Conservation (phyloP, 2,888 invertebrate genomes). For the Dione juno region DNA sequence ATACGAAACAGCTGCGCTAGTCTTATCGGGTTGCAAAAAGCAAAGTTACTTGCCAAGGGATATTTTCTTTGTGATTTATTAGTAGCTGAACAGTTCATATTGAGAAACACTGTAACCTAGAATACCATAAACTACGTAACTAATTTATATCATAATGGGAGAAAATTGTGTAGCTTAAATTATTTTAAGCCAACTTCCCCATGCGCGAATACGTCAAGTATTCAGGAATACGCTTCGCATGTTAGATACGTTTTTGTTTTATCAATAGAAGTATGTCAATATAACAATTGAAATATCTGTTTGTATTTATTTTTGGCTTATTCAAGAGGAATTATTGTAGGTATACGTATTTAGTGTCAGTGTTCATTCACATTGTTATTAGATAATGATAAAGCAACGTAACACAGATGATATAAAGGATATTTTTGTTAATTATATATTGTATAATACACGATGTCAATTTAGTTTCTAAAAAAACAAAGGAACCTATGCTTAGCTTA, state of each 20-base stretch:
- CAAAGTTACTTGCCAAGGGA: slow-evolving; percentile 36
- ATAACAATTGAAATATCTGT: neutral
- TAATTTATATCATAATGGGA: neutral
- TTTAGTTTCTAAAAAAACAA: too few relatives aligned
- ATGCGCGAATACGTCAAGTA: neutral
- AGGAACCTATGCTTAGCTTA: too few relatives aligned
- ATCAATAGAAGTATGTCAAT: neutral
- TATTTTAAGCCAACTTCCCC: neutral
- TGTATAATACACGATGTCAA: too few relatives aligned
- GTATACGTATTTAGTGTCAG: too few relatives aligned
- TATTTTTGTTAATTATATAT: too few relatives aligned
- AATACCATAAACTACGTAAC: too few relatives aligned
- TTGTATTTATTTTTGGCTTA: neutral
- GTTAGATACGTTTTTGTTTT: neutral
- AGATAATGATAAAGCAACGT: too few relatives aligned
- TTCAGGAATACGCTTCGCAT: neutral
- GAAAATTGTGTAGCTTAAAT: neutral
- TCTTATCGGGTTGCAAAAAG: slow-evolving; percentile 40
- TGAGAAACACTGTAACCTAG: slow-evolving; percentile 4
- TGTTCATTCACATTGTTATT: too few relatives aligned
- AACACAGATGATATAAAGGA: too few relatives aligned
- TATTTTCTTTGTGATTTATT: slow-evolving; percentile 41
- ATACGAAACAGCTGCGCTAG: slow-evolving; percentile 37
- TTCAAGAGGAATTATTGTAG: neutral
- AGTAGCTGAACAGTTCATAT: slow-evolving; percentile 22